A percentile compares a stretch with the other conserved stretches of the same genome.
These are phyloP conservation scores for Pachydiplax longipennis DNA, from an alignment of 2,888 invertebrate species.

Conservation along the genomic window DNA sequence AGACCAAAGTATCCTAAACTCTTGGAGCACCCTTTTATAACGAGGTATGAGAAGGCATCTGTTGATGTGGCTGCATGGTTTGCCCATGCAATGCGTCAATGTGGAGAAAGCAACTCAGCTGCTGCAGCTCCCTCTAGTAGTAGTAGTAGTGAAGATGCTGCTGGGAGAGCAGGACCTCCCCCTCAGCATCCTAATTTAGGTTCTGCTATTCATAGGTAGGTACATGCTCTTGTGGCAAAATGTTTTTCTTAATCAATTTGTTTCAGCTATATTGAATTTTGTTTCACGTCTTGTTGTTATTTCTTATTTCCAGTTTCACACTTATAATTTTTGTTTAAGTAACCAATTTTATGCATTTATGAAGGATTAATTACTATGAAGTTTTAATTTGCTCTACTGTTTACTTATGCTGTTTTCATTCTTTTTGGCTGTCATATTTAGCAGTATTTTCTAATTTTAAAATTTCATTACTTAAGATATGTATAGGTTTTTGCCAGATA, in stretches of 20 bases:
- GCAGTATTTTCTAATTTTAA: not conserved
- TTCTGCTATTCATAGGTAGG: conserved; percentile 26
- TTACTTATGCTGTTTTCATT: not conserved
- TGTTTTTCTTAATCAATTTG: too few species aligned
- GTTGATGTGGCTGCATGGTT: conserved; percentile 85
- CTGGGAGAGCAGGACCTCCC: conserved; percentile 53
- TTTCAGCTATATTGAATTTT: too few species aligned
- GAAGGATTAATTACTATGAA: too few species aligned
- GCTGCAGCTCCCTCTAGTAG: conserved; percentile 54
- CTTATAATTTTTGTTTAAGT: not conserved
- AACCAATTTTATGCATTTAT: too few species aligned
- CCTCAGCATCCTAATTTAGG: conserved; percentile 40
- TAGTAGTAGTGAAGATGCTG: conserved; percentile 63
- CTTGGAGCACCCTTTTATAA: conserved; percentile 87
- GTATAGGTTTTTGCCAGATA: not conserved
- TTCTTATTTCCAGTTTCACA: not conserved
- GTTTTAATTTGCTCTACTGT: not conserved
- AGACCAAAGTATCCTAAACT: conserved; percentile 94
- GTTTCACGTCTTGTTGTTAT: too few species aligned
- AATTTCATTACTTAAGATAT: not conserved
- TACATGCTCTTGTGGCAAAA: not conserved
- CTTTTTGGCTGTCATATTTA: not conserved
- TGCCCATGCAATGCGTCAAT: conserved; percentile 67
- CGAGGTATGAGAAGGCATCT: conserved; percentile 72
- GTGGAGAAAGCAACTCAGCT: conserved; percentile 56